Evolutionary conservation across 2,797 vertebrate genomes (phyloP), one percentile per base, ranked within the genome.

Genomic region (Mus spretus): DNA sequence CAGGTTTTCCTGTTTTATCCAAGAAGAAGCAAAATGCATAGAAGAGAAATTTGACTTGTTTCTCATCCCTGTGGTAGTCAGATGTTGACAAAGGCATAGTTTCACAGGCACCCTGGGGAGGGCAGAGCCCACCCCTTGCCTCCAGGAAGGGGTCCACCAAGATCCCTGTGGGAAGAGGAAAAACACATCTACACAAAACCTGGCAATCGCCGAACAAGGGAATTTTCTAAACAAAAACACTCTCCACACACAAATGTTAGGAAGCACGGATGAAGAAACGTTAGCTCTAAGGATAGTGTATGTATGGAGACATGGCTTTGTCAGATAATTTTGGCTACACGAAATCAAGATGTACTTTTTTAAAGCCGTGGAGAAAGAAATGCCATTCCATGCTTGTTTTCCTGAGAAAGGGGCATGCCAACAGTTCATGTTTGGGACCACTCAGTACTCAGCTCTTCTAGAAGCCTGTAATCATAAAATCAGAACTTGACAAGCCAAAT

Each of bases 31-130:
- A 78, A 95, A 97, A 95, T 67, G 74, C 34, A 65, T n/a, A 8
- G 67, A 74, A 85, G 90, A 53, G 53, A 92, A 95, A 95, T 67
- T 50, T 57, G 47, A 0, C 78, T 94, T 90, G 91, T 34, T 77
- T 84, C 83, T 90, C 3, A 6, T 79, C 50, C 84, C 24, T 26
- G 6, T 72, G 70, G 77, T 77, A 88, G 40, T 70, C 17, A 72
- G 77, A 80, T 91, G 77, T 95, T 96, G 94, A 95, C 91, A 94
- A 93, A 95, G 74, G 93, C 96, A 96, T 74, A 67, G 93, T 92
- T 92, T 90, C 47, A 34, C 37, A 55, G 26, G 12, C 4, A 61
- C 79, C 94, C 96, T 44, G 83, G 89, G 50, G 94, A 96, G 80
- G 55, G 59, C 44, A 94, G 84, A 31, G 47, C 31, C 3, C 59